Evolutionary conservation across 2,888 invertebrate genomes (phyloP), one percentile per base, ranked within the genome.

Genomic region (Plebejus anna): DNA sequence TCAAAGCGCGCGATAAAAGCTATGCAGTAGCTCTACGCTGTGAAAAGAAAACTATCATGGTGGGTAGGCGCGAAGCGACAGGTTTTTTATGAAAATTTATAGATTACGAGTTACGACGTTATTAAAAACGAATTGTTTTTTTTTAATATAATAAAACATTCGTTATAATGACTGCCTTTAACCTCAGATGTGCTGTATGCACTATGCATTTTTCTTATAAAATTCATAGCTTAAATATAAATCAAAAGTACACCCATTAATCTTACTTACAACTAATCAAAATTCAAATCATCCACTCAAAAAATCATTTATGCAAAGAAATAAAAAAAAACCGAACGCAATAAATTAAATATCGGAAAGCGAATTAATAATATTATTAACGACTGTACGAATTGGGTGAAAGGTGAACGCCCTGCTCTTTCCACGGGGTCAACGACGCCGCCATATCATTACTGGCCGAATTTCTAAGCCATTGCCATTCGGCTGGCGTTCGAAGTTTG

Each of bases 351-450:
- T 13, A 66, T 66, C 66, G 66, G 13, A 66, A 36, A 66, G 66
- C 66, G 32, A 66, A 66, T 66, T 32, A 16, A 36, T 66, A 36
- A 66, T 66, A 66, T 66, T 66, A 66, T 66, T 66, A 66, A 66
- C 66, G 32, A 66, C 88, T 89, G 87, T 84, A 86, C 86, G 90
- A 91, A 90, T 88, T 91, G 87, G 90, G 91, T 91, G 89, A 91
- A 89, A 90, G 90, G 89, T 91, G 84, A 90, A 87, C 79, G 87
- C 86, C 84, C 90, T 77, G 79, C 75, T 78, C 82, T 84, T 84
- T 85, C 86, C 88, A 88, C 89, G 90, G 85, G 90, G 88, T 81
- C 89, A 86, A 88, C 87, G 89, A 88, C 89, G 88, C 87, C 84
- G 79, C 84, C 87, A 87, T 88, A 89, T 89, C 88, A 88, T 85